These are phyloP conservation scores for Hippopotamus amphibius DNA, from an alignment of 2,113 vertebrate species.

Conservation along the genomic window DNA sequence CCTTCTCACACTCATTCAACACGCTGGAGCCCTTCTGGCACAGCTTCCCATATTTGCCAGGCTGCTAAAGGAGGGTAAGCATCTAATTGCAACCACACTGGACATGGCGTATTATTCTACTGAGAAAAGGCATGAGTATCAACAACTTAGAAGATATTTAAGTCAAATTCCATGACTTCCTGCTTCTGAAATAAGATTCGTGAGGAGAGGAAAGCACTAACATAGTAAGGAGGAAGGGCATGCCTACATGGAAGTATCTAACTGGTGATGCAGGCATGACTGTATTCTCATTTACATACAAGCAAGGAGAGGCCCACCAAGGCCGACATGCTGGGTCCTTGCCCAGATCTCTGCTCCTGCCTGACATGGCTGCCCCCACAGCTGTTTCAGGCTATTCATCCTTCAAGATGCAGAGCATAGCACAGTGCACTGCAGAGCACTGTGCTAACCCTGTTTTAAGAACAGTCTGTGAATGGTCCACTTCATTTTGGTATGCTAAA, in stretches of 20 bases:
- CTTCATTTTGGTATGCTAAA: slow-evolving; percentile 8
- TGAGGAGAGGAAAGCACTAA: not conserved
- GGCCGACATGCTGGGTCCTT: not conserved
- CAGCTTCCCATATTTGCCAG: not conserved
- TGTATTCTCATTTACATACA: slow-evolving; percentile 16
- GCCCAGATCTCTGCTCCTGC: not conserved
- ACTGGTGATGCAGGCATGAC: not conserved
- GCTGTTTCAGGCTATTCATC: not conserved
- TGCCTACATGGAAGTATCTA: not conserved
- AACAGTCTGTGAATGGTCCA: not conserved
- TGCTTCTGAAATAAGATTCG: not conserved
- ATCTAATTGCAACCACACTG: not conserved
- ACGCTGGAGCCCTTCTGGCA: not conserved
- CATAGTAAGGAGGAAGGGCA: not conserved
- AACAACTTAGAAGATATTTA: slow-evolving; percentile 23
- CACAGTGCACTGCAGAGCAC: not conserved
- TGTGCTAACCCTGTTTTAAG: not conserved
- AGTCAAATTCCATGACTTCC: not conserved
- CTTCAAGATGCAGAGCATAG: not conserved
- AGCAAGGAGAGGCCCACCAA: not conserved
- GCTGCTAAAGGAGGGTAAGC: not conserved
- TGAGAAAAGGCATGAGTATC: not conserved
- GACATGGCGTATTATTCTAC: not conserved
- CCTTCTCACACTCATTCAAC: not conserved
- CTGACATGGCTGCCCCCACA: not conserved